Evolutionary conservation across 2,113 vertebrate genomes (phyloP), one percentile per base, ranked within the genome.

Genomic region (Cathartes aura): DNA sequence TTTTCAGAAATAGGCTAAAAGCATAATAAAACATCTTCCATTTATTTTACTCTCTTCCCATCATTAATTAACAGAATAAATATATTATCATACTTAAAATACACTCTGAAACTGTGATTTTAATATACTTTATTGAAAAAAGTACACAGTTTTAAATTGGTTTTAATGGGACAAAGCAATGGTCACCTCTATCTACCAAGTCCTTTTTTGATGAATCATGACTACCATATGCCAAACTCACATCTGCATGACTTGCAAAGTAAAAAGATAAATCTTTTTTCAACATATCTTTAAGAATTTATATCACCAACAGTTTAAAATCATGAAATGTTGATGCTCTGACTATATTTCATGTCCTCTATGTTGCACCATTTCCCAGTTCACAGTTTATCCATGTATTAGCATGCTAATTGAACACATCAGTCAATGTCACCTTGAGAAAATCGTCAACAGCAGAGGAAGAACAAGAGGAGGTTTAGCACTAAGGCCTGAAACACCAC

Each of bases 121-220:
- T 99, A 98, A 99, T 98, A 99, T 99, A 97, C 99, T 99, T 99
- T 99, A 99, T 99, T 99, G 99, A 98, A 99, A 99, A 99, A 99
- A 99, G 99, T 99, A 99, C 99, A 99, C 98, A 98, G 98, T 98
- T 98, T 98, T 98, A 98, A 99, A 98, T 98, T 98, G 95, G 95
- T 98, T 98, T 98, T 98, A 97, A 98, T 99, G 99, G 98, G 98
- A 98, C 98, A 99, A 99, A 99, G 99, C 99, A 98, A 99, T 98
- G 97, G 98, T 98, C 98, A 98, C 97, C 98, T 98, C 98, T 98
- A 98, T 98, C 98, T 98, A 98, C 95, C 96, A 89, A 97, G 98
- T 98, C 98, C 98, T 97, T 97, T 98, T 98, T 94, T 95, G 97
- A 98, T 98, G 98, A 96, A 93, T 96, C 95, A 91, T 98, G 97